Conservation (phyloP, 2,888 invertebrate genomes). For the Plusia festucae region DNA sequence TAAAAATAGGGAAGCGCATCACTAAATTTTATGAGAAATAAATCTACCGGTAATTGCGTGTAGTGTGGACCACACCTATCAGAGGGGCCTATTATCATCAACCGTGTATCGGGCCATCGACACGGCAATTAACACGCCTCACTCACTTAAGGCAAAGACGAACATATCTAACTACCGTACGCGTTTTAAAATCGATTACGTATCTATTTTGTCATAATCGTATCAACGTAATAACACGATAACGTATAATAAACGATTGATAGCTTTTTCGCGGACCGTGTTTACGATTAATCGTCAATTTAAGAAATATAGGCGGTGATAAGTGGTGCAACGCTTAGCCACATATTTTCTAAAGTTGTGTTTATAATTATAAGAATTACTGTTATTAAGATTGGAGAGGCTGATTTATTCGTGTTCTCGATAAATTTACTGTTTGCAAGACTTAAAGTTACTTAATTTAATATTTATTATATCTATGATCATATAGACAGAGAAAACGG, state of each 20-base stretch:
- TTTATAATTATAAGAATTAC: slow-evolving; percentile 40
- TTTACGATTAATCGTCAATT: slow-evolving; percentile 30
- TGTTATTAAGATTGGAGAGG: slow-evolving; percentile 40
- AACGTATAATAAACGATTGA: slow-evolving; percentile 45
- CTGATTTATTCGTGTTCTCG: slow-evolving; percentile 35
- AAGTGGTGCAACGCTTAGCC: slow-evolving; percentile 19
- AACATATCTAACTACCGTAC: slow-evolving; percentile 39
- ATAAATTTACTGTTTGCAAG: slow-evolving; percentile 30
- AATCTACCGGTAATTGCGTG: slow-evolving; percentile 65
- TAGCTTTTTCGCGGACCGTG: slow-evolving; percentile 48
- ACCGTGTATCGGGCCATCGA: slow-evolving; percentile 66
- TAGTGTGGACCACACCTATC: slow-evolving; percentile 71
- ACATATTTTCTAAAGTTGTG: slow-evolving; percentile 28
- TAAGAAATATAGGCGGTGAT: slow-evolving; percentile 33
- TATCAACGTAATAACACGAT: slow-evolving; percentile 33
- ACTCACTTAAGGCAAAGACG: slow-evolving; percentile 54
- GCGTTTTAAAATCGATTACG: slow-evolving; percentile 30
- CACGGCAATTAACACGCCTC: slow-evolving; percentile 71
- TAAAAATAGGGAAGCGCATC: slow-evolving; percentile 57
- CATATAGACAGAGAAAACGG: slow-evolving; percentile 2
- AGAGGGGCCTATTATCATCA: slow-evolving; percentile 63
- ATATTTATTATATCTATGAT: slow-evolving; percentile 10
- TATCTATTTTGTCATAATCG: slow-evolving; percentile 47
- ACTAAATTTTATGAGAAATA: slow-evolving; percentile 61
- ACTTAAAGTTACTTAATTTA: slow-evolving; percentile 27